A percentile compares a stretch with the other conserved stretches of the same genome.
phyloP scores from a whole-genome alignment of 2,888 invertebrate genomes.

The Drosophila demipolita region DNA sequence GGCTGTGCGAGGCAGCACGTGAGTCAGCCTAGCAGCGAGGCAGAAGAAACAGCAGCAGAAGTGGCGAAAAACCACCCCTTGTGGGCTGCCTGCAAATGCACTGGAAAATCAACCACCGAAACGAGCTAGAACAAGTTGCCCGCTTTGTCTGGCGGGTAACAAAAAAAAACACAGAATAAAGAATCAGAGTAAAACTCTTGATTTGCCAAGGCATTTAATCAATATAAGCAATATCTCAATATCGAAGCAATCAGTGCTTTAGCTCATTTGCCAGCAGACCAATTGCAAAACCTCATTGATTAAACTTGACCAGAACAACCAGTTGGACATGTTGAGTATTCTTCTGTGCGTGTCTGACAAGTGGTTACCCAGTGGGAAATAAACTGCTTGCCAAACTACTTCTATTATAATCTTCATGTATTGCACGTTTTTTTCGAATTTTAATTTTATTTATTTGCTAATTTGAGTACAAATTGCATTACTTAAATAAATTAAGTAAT shows the following conservation, averaged over 20 bases:
- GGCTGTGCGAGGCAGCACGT: conserved; percentile 61
- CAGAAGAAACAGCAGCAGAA: neutral
- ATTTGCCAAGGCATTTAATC: conserved; percentile 40
- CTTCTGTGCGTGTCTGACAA: conserved; percentile 7
- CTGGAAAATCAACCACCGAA: conserved; percentile 68
- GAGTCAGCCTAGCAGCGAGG: conserved; percentile 61
- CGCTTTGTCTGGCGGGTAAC: conserved; percentile 4
- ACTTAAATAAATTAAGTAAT: neutral
- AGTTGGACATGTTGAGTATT: conserved; percentile 40
- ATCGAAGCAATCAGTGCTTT: conserved; percentile 8
- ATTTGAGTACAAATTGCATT: neutral
- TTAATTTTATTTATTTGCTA: too few species aligned
- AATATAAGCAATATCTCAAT: conserved; percentile 33
- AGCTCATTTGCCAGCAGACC: conserved; percentile 49
- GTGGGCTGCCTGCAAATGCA: conserved; percentile 48
- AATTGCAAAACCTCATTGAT: conserved; percentile 50
- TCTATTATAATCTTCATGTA: neutral
- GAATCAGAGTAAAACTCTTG: conserved; percentile 38
- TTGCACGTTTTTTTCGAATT: neutral
- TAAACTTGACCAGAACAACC: conserved; percentile 58
- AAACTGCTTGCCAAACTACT: neutral
- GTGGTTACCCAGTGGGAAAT: conserved; percentile 20
- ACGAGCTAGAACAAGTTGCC: conserved; percentile 7
- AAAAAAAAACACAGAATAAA: conserved; percentile 1
- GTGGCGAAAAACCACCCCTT: conserved; percentile 62